Evolutionary conservation across 2,797 vertebrate species (phyloP).

Genomic region (Gadopsis bispinosus): DNA sequence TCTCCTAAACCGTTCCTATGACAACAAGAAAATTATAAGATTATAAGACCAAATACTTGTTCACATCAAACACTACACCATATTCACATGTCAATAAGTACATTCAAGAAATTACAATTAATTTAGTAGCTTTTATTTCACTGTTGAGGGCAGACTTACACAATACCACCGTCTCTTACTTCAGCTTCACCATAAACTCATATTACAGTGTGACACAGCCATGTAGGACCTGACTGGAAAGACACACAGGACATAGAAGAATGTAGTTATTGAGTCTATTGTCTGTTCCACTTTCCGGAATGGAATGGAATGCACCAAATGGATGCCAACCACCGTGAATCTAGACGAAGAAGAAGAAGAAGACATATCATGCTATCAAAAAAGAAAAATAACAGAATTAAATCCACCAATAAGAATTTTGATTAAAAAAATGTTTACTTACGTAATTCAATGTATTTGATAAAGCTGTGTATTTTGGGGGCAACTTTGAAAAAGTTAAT

Average conservation of each 20-base stretch:
- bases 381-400: background rate
- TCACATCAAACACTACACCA: background rate
- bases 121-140: constrained; percentile 2
- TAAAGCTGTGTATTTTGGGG: background rate
- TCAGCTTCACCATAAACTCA: constrained; percentile 11
- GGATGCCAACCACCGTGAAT: too few relatives aligned
- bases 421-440: background rate
- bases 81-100: constrained; percentile 19
- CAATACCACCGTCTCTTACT: background rate
- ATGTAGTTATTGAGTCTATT: too few relatives aligned
- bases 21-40: constrained; percentile 21
- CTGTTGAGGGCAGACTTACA: background rate
- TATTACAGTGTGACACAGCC: background rate
- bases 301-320: too few relatives aligned
- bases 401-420: background rate
- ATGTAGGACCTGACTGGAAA: background rate
- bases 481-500: background rate
- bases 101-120: constrained; percentile 12
- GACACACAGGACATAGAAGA: background rate
- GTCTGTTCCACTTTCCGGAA: too few relatives aligned
- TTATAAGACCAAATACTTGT: background rate
- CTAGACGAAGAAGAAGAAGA: too few relatives aligned
- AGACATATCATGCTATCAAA: constrained; percentile 1
- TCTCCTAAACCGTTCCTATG: background rate
- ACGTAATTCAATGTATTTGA: background rate